Base-by-base conservation (phyloP, 2,113 vertebrate genomes). In the Romanogobio albipinnatus region DNA sequence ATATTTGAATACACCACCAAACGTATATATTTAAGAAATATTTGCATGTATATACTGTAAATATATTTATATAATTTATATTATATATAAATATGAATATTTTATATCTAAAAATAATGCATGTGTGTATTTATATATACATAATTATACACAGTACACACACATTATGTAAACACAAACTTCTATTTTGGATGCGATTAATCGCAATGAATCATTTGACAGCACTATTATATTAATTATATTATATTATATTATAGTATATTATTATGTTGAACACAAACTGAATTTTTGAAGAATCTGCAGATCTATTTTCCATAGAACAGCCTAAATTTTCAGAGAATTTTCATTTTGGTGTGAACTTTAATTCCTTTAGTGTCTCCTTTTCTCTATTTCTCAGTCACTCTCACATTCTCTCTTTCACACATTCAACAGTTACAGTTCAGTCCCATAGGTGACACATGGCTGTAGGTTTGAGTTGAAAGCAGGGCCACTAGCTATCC, bases 401-500 rank as follows among this genome's bases (percentile, higher is more conserved):
- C 17, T 33, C 49, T 47, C 33, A 45, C 36, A 4, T 17, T 33
- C 47, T 26, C 71, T 76, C 36, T 33, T 49, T 58, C 84, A 84
- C 73, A 62, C 17, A 43, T 51, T n/a, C 59, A 17, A 2, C 13
- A n/a, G 33, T 49, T 47, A 5, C 49, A 79, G 68, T 24, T 24
- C 15, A 56, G 53, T 76, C 33, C 78, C 78, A 66, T 58, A 56
- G 39, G 53, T 53, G 85, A 81, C 66, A 82, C 22, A 43, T 81
- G 66, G n/a, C 45, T 84, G 43, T 83, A 70, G 83, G 76, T 80
- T 59, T 82, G 62, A 47, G 61, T 75, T 76, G 70, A 74, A 85
- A 75, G 56, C 68, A 75, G 29, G 22, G 78, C 58, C 36, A 66
- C 56, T 76, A 29, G 10, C 26, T 81, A 36, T 81, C 13, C 76